phyloP scores from a whole-genome alignment of 2,888 invertebrate genomes.

The Hypomecis punctinalis region DNA sequence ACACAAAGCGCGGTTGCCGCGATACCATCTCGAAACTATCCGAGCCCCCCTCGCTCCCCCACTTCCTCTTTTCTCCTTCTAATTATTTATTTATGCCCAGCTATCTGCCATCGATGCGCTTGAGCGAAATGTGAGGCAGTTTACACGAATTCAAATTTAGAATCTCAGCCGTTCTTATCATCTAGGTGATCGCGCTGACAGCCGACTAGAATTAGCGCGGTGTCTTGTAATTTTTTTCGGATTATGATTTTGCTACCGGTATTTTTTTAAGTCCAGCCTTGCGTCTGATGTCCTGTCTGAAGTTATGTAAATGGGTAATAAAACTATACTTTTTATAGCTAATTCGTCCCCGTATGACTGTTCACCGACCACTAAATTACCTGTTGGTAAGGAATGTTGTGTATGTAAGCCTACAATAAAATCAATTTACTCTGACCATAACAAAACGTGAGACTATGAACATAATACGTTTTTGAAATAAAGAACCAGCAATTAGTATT shows the following conservation, averaged over 20 bases:
- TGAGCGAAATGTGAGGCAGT: conserved; percentile 73
- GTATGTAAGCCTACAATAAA: no score
- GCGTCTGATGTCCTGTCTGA: no score
- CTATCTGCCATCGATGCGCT: conserved; percentile 82
- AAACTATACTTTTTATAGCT: no score
- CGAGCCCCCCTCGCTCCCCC: conserved; percentile 58
- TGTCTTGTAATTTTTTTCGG: conserved; percentile 40
- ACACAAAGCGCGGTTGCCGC: conserved; percentile 83
- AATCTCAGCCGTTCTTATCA: conserved; percentile 67
- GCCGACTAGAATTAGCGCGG: conserved; percentile 61
- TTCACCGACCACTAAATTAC: no score
- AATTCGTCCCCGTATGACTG: no score
- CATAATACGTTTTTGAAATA: no score
- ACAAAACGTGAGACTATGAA: no score
- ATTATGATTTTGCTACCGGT: not conserved
- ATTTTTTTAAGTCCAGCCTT: no score
- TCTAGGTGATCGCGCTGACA: conserved; percentile 73
- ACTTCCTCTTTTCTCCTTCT: conserved; percentile 76
- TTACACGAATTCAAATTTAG: conserved; percentile 79
- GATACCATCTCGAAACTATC: conserved; percentile 82
- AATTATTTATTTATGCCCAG: conserved; percentile 83
- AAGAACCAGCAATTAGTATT: no score
- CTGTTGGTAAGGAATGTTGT: no score
- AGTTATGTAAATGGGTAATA: not conserved
- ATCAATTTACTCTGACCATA: no score